Base-by-base conservation (phyloP, 2,797 vertebrate genomes). In the Paramormyrops hopkinsi region DNA sequence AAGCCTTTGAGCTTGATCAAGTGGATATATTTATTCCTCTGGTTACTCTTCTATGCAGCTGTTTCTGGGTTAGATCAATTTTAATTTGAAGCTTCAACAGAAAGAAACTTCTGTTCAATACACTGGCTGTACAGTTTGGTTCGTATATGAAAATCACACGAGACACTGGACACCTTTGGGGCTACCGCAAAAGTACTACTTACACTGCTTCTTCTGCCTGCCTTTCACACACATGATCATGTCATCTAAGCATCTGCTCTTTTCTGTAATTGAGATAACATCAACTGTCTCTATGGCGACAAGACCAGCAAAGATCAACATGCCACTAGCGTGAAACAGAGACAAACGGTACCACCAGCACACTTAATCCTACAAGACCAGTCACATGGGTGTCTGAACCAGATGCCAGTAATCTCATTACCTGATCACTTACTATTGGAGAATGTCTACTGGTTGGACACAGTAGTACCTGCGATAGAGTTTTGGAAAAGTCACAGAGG, bases 281-380 rank as follows among this genome's bases (percentile, higher is more conserved):
- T 97, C 97, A 97, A 93, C 94, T 90, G 95, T 97, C 95, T 93
- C 95, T 93, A 92, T 94, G 96, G 94, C 95, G 96, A 97, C 96
- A 59, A 91, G 93, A 91, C 92, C 92, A 90, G 93, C 92, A 92
- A 82, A 73, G 92, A 95, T 94, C 94, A 94, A 94, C 92, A 92
- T 90, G 90, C 91, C 92, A 91, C 90, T 89, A 93, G 89, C 92
- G 92, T 88, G 88, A 90, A 91, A 92, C 90, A 88, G 92, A 91
- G 93, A 94, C 93, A 92, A 76, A 91, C 90, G 91, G 90, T 89
- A 22, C 88, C 87, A 89, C 79, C 79, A 33, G 92, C 84, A 37
- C 90, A 89, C 91, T 91, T 90, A 92, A 90, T 91, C 89, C 90
- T 91, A 92, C 88, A 41, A 51, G 69, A 69, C 6, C n/a, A 53